Conservation (phyloP, 2,888 invertebrate genomes). For the Tenthredo amoena region DNA sequence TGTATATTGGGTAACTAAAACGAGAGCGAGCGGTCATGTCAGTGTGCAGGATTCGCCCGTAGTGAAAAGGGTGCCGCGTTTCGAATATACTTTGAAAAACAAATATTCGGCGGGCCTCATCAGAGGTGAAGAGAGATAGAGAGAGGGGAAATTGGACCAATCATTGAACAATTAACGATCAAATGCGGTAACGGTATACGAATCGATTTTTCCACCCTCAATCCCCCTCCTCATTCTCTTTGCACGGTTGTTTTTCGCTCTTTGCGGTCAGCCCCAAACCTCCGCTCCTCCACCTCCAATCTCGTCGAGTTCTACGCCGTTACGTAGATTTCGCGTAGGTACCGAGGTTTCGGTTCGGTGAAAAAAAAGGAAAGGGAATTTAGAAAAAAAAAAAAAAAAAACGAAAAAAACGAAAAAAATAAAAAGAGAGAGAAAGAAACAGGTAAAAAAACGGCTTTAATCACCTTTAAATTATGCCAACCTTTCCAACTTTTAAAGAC, state of each 20-base stretch:
- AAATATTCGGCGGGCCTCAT: constrained; percentile 61
- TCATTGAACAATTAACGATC: constrained; percentile 60
- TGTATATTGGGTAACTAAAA: neutral
- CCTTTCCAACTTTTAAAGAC: constrained; percentile 53
- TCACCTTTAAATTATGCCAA: constrained; percentile 56
- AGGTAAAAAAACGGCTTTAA: constrained; percentile 46
- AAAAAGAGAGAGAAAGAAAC: constrained; percentile 10
- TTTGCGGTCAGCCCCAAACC: constrained; percentile 43
- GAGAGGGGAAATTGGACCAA: constrained; percentile 63
- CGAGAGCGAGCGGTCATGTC: neutral
- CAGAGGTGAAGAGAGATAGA: constrained; percentile 41
- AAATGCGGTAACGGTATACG: neutral
- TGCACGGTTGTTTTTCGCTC: neutral
- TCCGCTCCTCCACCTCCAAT: neutral
- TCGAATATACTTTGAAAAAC: constrained; percentile 54
- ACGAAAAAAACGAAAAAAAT: constrained; percentile 5
- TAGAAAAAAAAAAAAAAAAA: constrained; percentile 22
- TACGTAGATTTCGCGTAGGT: neutral
- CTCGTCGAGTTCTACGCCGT: constrained; percentile 11
- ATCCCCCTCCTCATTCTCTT: neutral
- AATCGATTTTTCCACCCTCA: constrained; percentile 25
- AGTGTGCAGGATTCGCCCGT: neutral
- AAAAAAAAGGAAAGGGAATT: constrained; percentile 25
- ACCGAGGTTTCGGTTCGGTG: neutral
- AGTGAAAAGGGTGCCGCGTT: neutral